A percentile compares a stretch with the other conserved stretches of the same genome.
These are phyloP conservation scores for Agriotes lineatus DNA, from an alignment of 2,888 invertebrate genomes.

Conservation along the genomic window DNA sequence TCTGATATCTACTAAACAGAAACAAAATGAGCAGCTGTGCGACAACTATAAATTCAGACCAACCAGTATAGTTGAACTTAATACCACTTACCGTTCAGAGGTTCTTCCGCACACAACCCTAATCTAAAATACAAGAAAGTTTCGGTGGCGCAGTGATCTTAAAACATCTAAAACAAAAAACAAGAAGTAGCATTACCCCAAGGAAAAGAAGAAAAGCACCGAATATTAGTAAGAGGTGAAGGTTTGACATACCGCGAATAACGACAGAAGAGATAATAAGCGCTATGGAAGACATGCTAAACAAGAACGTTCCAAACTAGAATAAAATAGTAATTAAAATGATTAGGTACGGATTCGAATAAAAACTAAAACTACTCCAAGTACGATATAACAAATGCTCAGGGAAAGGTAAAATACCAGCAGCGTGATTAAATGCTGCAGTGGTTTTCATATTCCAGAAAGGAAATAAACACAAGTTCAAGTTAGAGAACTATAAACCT, in stretches of 20 bases:
- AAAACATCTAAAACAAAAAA: no score
- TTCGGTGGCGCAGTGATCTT: no score
- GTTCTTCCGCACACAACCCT: no score
- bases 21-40: no score
- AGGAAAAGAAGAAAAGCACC: no score
- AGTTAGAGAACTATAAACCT: background rate
- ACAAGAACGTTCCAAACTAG: background rate
- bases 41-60: no score
- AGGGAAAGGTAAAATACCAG: background rate
- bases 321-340: background rate
- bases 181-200: no score
- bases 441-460: background rate
- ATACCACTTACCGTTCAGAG: no score
- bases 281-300: background rate
- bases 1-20: no score
- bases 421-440: background rate
- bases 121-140: no score
- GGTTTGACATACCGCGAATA: background rate
- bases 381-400: background rate
- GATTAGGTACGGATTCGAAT: background rate
- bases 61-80: no score
- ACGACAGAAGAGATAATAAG: background rate
- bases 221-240: slow-evolving; percentile 5
- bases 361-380: background rate
- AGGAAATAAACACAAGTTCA: background rate